Base-by-base conservation (phyloP, 1,140 invertebrate genomes). In the Phymastichus coffea region DNA sequence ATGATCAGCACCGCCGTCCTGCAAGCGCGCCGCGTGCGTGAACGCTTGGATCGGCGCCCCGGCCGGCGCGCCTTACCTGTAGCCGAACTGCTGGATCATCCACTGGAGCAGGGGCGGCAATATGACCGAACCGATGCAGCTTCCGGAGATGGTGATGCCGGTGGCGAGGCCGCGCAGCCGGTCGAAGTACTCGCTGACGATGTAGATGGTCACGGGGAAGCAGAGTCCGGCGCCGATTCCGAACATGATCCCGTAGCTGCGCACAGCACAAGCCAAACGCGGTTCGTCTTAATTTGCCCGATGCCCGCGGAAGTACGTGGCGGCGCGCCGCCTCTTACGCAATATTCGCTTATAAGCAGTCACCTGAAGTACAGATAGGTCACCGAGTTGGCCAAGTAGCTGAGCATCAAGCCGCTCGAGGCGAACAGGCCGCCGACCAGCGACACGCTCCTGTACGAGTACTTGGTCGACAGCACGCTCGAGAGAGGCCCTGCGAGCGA, bases 381-480 rank as follows among this genome's bases (percentile, higher is more conserved):
- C 25, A 93, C 85, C 4, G 87, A 90, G 63, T 83, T 86, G 4
- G 91, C 89, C 76, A 89, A 93, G 67, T 86, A 90, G 73, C 91
- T 93, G 37, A 89, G 72, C 63, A 95, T 89, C 84, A 95, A 89
- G 37, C 94, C 94, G 43, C 87, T 67, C 0, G 90, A 85, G 0
- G 93, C 89, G 48, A 93, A 87, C 1, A 87, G 77, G 1, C 91
- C 89, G 9, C 94, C 94, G 3, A 91, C 82, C 26, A 96, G 83
- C 2, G 92, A 93, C 6, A 95, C 91, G 2, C 85, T 89, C 25
- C 89, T 82, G 73, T 95, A 96, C n/a, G 93, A 95, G 81, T 88
- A 94, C 69, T 89, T 91, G 53, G 91, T 88, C 1, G 92, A 93
- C 26, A 96, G 79, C 46, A 92, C 88, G 70, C 91, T 92, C 6